Conservation (phyloP, 2,113 vertebrate species). For the Tyrannus savana region DNA sequence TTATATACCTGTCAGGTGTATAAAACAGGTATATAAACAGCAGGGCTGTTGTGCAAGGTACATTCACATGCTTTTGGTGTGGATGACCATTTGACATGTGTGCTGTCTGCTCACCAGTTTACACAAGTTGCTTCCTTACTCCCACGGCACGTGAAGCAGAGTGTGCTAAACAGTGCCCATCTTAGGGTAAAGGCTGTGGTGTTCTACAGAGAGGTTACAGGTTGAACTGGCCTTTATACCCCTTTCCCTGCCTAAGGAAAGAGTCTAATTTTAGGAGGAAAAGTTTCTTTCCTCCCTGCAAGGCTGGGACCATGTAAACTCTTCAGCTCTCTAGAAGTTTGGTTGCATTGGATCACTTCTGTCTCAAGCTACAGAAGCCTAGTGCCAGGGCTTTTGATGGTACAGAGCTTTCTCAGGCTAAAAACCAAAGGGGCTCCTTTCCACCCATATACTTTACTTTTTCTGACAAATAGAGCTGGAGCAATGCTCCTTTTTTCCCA, state of each 20-base stretch:
- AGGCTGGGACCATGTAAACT: not conserved
- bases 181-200: not conserved
- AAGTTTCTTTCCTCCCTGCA: not conserved
- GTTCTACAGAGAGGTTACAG: not conserved
- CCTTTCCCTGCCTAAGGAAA: not conserved
- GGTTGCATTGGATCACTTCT: not conserved
- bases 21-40: not conserved
- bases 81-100: not conserved
- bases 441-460: not conserved
- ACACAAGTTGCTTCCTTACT: not conserved
- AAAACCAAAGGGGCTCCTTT: not conserved
- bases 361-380: not conserved
- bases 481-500: not conserved
- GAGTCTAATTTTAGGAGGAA: not conserved
- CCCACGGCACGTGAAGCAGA: not conserved
- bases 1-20: not conserved
- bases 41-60: not conserved
- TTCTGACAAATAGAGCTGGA: not conserved
- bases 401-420: not conserved
- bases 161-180: not conserved
- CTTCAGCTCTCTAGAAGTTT: not conserved
- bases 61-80: not conserved
- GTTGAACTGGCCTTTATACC: not conserved
- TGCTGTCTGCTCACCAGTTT: not conserved
- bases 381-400: not conserved